Conservation (phyloP, 2,888 invertebrate genomes). For the Ophion costatus region DNA sequence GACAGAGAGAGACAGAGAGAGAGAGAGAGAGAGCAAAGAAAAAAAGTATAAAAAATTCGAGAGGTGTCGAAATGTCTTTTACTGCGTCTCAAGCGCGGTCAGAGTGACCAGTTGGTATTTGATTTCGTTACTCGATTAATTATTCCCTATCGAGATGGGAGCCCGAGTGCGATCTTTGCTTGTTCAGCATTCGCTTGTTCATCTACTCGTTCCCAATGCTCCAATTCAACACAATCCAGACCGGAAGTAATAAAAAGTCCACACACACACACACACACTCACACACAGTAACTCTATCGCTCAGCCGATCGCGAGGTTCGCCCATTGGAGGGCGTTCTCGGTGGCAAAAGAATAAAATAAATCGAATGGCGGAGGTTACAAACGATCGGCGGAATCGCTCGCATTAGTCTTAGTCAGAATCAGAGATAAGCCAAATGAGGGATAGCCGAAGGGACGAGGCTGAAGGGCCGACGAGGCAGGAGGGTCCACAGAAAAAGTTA, state of each 20-base stretch:
- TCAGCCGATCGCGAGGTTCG: conserved; percentile 28
- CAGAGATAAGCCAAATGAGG: conserved; percentile 80
- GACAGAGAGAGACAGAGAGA: too few relatives aligned
- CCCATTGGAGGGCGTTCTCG: conserved; percentile 39
- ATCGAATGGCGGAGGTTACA: conserved; percentile 73
- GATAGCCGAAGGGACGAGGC: conserved; percentile 72
- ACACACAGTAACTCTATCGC: conserved; percentile 13
- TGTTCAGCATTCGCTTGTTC: conserved; percentile 52
- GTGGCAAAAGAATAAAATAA: conserved; percentile 26
- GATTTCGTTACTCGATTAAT: conserved; percentile 77
- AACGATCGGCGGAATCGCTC: conserved; percentile 79
- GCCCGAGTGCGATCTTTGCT: conserved; percentile 64
- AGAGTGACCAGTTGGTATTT: conserved; percentile 67
- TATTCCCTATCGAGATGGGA: conserved; percentile 74
- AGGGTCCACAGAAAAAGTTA: conserved; percentile 55
- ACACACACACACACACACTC: conserved; percentile 8
- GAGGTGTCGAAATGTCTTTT: conserved; percentile 74
- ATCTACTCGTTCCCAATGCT: too few relatives aligned
- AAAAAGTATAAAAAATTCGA: conserved; percentile 6
- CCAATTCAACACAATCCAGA: not conserved
- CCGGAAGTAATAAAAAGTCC: conserved; percentile 23
- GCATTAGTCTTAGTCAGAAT: conserved; percentile 81
- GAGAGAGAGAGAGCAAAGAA: too few relatives aligned
- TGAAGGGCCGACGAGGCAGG: conserved; percentile 44
- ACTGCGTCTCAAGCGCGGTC: conserved; percentile 26